These are phyloP conservation scores for Periophthalmus modestus DNA, from an alignment of 2,113 vertebrate genomes.

Conservation along the genomic window DNA sequence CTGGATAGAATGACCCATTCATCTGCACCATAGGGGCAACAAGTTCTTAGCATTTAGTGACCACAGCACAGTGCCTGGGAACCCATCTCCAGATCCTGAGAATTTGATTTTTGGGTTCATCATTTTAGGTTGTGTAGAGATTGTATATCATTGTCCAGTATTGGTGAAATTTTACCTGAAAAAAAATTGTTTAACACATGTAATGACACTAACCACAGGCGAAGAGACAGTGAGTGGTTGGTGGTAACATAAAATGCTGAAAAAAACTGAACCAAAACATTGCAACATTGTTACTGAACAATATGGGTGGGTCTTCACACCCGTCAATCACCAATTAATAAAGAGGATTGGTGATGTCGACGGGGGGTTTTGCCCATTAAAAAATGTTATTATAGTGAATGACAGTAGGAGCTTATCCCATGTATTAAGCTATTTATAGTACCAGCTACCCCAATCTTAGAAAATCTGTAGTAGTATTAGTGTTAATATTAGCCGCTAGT, in stretches of 20 bases:
- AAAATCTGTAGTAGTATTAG: not conserved
- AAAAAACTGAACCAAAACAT: not conserved
- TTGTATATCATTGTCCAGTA: too few species aligned
- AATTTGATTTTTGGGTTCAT: too few species aligned
- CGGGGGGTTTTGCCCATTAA: not conserved
- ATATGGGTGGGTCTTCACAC: not conserved
- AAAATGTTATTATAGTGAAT: not conserved
- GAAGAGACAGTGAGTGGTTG: not conserved
- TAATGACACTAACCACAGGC: too few species aligned
- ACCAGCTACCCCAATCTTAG: not conserved
- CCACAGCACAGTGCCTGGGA: too few species aligned
- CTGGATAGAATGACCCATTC: too few species aligned
- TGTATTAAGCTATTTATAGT: not conserved
- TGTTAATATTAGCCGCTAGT: too few species aligned
- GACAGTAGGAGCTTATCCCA: not conserved
- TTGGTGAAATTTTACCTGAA: too few species aligned
- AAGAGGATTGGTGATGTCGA: not conserved
- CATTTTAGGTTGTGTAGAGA: too few species aligned
- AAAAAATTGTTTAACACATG: not conserved
- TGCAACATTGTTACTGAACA: not conserved
- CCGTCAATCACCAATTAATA: not conserved
- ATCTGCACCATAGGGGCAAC: too few species aligned
- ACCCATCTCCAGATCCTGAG: too few species aligned
- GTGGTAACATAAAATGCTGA: not conserved
- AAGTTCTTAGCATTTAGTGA: too few species aligned